Evolutionary conservation across 2,113 vertebrate genomes (phyloP).

Genomic region (Cyphomyrus discorhynchus): DNA sequence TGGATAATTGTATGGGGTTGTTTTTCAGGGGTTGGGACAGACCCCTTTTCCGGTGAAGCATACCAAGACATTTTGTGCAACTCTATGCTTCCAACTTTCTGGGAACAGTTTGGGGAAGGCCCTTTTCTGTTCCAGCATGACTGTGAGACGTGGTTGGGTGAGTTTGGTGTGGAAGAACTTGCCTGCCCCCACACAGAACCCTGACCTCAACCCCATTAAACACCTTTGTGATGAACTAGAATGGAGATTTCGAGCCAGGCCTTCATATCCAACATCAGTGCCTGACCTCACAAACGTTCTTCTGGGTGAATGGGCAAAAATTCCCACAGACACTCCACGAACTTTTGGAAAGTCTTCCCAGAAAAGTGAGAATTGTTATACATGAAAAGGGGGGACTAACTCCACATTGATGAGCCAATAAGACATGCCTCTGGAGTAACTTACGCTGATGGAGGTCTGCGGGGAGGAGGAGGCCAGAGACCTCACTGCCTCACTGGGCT

Average conservation of each 20-base stretch:
- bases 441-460: conserved; percentile 48
- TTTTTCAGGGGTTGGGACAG: not conserved
- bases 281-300: not conserved
- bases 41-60: not conserved
- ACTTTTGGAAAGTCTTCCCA: not conserved
- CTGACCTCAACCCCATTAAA: not conserved
- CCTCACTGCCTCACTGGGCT: not conserved
- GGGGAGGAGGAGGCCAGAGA: conserved; percentile 33
- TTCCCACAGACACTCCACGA: not conserved
- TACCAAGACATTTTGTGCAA: not conserved
- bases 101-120: not conserved
- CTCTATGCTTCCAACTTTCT: not conserved
- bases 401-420: not conserved
- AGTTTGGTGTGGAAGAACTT: not conserved
- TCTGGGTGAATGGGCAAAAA: not conserved
- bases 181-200: not conserved
- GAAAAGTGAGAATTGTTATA: not conserved
- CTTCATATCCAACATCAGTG: not conserved
- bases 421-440: conserved; percentile 18
- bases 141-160: not conserved
- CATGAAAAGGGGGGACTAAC: not conserved
- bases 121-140: not conserved
- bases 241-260: not conserved
- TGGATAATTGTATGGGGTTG: not conserved
- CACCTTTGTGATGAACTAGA: not conserved